These are phyloP conservation scores for Zaprionus taronus DNA, from an alignment of 1,140 invertebrate genomes.

Conservation along the genomic window DNA sequence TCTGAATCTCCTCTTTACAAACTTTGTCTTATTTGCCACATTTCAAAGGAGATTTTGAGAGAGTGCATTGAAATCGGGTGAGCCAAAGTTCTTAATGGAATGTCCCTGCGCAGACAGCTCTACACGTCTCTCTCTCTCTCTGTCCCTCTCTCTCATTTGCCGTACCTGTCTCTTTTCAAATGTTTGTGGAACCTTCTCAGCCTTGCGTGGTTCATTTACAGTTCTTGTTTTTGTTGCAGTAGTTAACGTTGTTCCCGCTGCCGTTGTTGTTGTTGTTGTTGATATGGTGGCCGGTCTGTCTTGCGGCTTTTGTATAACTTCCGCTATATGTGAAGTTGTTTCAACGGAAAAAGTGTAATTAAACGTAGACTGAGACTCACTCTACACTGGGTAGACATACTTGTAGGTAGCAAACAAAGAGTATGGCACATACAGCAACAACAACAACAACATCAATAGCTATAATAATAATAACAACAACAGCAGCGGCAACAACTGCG, in stretches of 20 bases:
- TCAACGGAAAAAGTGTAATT: conserved; percentile 70
- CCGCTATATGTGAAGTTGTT: conserved; percentile 70
- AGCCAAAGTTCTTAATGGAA: background rate
- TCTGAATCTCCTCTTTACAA: no score
- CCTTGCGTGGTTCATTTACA: conserved; percentile 2
- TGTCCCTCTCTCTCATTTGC: background rate
- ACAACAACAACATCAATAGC: conserved; percentile 31
- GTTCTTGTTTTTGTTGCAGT: conserved; percentile 28
- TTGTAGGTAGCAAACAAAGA: conserved; percentile 51
- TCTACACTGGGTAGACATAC: conserved; percentile 12
- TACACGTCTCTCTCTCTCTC: background rate
- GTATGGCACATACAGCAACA: conserved; percentile 36
- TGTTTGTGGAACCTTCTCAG: conserved; percentile 35
- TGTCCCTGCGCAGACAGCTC: background rate
- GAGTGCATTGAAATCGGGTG: background rate
- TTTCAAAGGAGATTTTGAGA: no score
- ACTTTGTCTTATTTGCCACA: background rate
- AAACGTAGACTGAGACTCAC: conserved; percentile 54
- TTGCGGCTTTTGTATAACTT: conserved; percentile 78
- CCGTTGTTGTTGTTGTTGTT: conserved; percentile 12
- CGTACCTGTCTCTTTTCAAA: background rate
- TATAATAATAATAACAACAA: conserved; percentile 36
- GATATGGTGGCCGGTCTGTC: conserved; percentile 58
- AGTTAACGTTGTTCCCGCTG: conserved; percentile 4
- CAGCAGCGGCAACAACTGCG: conserved; percentile 24